Evolutionary conservation across 2,888 invertebrate species (phyloP).

Genomic region (Watsonalla cultraria): DNA sequence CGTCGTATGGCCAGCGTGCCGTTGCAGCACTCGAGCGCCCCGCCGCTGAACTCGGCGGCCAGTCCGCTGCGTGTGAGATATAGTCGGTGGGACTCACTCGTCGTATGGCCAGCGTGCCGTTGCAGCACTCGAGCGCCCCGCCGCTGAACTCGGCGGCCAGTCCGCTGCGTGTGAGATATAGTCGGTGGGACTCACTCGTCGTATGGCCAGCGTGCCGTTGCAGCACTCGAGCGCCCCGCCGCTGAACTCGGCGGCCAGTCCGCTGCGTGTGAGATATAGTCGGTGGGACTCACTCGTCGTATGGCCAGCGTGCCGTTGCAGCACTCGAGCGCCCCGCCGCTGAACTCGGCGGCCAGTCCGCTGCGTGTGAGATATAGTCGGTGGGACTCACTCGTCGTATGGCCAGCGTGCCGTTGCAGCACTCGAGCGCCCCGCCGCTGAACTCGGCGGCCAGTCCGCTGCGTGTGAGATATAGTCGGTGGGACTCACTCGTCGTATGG

Average conservation of each 20-base stretch:
- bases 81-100: constrained; percentile 66
- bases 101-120: constrained; percentile 92
- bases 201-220: constrained; percentile 92
- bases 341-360: constrained; percentile 91
- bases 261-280: constrained; percentile 85
- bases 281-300: constrained; percentile 76
- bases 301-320: constrained; percentile 94
- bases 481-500: constrained; percentile 84
- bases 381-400: constrained; percentile 82
- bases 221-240: constrained; percentile 97
- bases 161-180: constrained; percentile 85
- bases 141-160: constrained; percentile 92
- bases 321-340: constrained; percentile 95
- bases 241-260: constrained; percentile 91
- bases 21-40: constrained; percentile 96
- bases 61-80: constrained; percentile 87
- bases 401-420: constrained; percentile 94
- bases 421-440: constrained; percentile 94
- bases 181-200: constrained; percentile 76
- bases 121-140: constrained; percentile 96
- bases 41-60: constrained; percentile 92
- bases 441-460: constrained; percentile 93
- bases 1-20: constrained; percentile 92
- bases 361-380: constrained; percentile 83
- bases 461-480: constrained; percentile 78